Conservation (phyloP, 1,140 invertebrate genomes). For the Brachionus sp. region DNA sequence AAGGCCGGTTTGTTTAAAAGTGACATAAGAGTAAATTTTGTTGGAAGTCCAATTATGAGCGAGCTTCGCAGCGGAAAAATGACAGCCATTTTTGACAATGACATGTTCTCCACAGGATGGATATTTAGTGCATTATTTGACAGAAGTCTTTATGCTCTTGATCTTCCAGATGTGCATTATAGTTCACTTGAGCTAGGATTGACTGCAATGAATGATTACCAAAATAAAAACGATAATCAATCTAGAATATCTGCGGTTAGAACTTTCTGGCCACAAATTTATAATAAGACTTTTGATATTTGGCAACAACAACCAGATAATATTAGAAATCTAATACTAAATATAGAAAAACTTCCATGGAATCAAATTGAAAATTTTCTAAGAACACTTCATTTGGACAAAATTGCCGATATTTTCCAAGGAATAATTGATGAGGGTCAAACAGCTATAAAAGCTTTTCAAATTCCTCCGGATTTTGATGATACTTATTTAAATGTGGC, state of each 20-base stretch:
- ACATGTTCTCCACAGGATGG: slow-evolving; percentile 53
- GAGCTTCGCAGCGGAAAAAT: slow-evolving; percentile 46
- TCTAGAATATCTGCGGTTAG: slow-evolving; percentile 49
- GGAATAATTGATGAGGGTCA: neutral
- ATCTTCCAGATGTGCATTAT: slow-evolving; percentile 44
- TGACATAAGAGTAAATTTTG: slow-evolving; percentile 50
- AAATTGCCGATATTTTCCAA: slow-evolving; percentile 47
- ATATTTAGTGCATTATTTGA: slow-evolving; percentile 50
- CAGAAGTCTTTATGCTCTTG: slow-evolving; percentile 48
- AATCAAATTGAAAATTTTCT: slow-evolving; percentile 51
- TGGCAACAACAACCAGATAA: slow-evolving; percentile 52
- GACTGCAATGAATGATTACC: slow-evolving; percentile 47
- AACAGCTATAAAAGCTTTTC: slow-evolving; percentile 48
- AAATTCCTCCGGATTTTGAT: slow-evolving; percentile 56
- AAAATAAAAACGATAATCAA: slow-evolving; percentile 51
- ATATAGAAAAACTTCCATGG: slow-evolving; percentile 49
- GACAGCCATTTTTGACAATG: slow-evolving; percentile 51
- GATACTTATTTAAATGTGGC: slow-evolving; percentile 56
- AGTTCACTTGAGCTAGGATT: slow-evolving; percentile 48
- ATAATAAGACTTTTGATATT: slow-evolving; percentile 48
- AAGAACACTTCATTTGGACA: slow-evolving; percentile 49
- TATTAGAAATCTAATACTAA: slow-evolving; percentile 48
- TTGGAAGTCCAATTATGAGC: slow-evolving; percentile 47
- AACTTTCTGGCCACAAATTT: slow-evolving; percentile 54
- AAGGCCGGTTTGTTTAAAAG: slow-evolving; percentile 50